Percentiles rank a stretch among this genome's conserved stretches.
These are phyloP conservation scores for Mesorhabditis sp. DNA, from an alignment of 2,888 invertebrate genomes.

Conservation along the genomic window DNA sequence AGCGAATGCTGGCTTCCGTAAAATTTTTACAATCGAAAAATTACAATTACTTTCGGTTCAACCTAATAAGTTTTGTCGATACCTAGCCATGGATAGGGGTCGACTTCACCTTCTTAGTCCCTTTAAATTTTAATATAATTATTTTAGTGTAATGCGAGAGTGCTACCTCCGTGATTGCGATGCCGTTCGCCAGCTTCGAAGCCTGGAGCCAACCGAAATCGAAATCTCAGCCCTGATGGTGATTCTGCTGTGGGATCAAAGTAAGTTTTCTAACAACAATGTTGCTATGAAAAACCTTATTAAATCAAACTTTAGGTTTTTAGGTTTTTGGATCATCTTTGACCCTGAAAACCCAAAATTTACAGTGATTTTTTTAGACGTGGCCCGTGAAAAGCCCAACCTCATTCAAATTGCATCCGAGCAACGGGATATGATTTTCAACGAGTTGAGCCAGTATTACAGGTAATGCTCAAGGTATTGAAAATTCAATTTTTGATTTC, in stretches of 20 bases:
- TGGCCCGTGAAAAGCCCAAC: neutral
- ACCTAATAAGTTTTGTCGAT: no score
- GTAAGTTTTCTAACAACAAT: neutral
- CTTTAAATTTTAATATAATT: neutral
- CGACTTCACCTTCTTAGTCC: no score
- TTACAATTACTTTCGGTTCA: no score
- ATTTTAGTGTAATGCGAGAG: neutral
- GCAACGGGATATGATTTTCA: neutral
- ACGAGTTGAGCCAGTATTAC: neutral
- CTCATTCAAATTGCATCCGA: neutral
- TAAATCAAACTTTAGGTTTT: neutral
- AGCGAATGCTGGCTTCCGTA: no score
- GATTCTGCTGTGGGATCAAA: constrained; percentile 6
- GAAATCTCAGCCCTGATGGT: neutral
- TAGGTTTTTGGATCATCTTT: neutral
- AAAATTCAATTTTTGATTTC: neutral
- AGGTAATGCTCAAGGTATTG: neutral
- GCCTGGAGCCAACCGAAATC: neutral
- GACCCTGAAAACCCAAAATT: neutral
- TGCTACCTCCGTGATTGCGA: neutral
- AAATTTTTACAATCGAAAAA: no score
- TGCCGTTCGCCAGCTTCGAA: neutral
- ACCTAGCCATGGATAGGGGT: no score
- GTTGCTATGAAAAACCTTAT: no score
- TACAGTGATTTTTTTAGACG: neutral